Evolutionary conservation across 2,888 invertebrate species (phyloP).

Genomic region (Diaperis boleti): DNA sequence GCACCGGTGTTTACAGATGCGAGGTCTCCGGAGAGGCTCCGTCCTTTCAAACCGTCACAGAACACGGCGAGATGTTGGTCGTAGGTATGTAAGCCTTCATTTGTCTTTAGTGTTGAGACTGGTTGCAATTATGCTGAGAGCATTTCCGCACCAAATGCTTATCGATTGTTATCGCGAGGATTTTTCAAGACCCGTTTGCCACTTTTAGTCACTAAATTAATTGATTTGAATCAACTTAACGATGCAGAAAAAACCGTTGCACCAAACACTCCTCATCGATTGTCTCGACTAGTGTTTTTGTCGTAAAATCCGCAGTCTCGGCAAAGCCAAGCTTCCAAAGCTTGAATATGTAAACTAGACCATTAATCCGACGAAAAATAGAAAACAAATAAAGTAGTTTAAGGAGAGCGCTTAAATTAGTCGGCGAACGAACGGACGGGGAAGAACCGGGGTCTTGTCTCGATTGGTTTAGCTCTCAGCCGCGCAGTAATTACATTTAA

Average conservation of each 20-base stretch:
- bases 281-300: not conserved
- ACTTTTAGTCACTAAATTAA: no score
- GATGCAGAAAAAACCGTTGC: no score
- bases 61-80: conserved; percentile 76
- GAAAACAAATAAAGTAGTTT: conserved; percentile 50
- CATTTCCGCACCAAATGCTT: conserved; percentile 4
- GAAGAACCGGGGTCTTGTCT: conserved; percentile 42
- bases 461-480: conserved; percentile 51
- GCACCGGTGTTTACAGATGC: conserved; percentile 76
- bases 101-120: no score
- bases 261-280: not conserved
- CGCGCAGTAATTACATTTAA: conserved; percentile 60
- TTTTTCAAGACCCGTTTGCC: no score
- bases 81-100: conserved; percentile 71
- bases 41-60: conserved; percentile 77
- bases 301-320: not conserved
- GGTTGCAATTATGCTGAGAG: conserved; percentile 20
- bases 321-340: not conserved
- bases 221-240: no score
- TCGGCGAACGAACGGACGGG: no score
- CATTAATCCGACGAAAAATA: conserved; percentile 44
- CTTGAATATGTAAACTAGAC: conserved; percentile 38
- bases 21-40: conserved; percentile 81
- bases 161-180: no score
- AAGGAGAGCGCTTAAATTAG: conserved; percentile 47